Base-by-base conservation (phyloP, 2,888 invertebrate species). In the Volucella inanis region DNA sequence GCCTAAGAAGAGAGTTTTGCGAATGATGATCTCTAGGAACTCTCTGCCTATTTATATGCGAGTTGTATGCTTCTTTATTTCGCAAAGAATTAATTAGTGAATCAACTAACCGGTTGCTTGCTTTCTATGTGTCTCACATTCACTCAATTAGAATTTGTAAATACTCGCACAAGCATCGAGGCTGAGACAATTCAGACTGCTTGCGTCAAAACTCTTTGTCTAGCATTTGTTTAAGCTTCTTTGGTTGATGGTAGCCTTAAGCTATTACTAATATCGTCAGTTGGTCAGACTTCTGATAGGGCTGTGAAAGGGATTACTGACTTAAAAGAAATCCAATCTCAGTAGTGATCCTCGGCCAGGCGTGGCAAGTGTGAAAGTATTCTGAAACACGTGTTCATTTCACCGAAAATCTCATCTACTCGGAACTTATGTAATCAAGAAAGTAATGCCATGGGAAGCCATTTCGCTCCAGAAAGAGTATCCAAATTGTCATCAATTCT, bases 31-130 rank as follows among this genome's bases (percentile, higher is more conserved):
- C 38, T 11, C 61, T 18, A 57, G 41, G 50, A 72, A 81, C 50
- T 15, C 52, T 68, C 76, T 59, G 50, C 18, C 85, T 85, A 68
- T 85, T 85, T 85, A 85, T 85, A 85, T 39, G 41, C 22, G 14
- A 43, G n/a, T 59, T 62, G 65, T 31, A 14, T 15, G 15, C 10
- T 11, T 15, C 10, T 54, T 72, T 71, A 31, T 71, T 64, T 41
- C 3, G 45, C 65, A 14, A 14, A 55, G 12, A 64, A 50, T 10
- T 59, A 64, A 79, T 79, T 72, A 72, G 18, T 39, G 52, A 79
- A 65, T 65, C 71, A 52, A 18, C 47, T 47, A 74, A 80, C 80
- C 80, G 74, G 80, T 80, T 80, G 50, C 4, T 8, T 10, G 45
- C 45, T 81, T 45, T 47, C 57, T 68, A 67, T 39, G 62, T 54